Conservation (phyloP, 2,888 invertebrate genomes). For the Deilephila porcellus region DNA sequence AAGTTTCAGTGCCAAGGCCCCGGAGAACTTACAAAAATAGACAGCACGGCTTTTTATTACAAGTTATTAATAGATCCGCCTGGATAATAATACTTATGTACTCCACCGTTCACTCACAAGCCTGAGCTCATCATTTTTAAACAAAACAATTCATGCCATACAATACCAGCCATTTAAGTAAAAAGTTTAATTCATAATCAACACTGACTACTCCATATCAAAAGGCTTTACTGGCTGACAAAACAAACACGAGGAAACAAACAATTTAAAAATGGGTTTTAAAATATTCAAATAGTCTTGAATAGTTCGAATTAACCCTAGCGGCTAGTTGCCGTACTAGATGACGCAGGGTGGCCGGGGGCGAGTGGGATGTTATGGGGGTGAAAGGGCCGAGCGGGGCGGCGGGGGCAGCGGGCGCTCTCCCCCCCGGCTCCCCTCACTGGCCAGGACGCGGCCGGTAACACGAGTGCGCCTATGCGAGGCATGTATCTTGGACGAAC, state of each 20-base stretch:
- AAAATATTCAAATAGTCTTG: conserved; percentile 78
- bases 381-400: conserved; percentile 46
- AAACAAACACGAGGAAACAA: conserved; percentile 33
- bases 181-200: not conserved
- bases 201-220: not conserved
- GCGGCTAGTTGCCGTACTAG: conserved; percentile 79
- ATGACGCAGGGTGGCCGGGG: conserved; percentile 73
- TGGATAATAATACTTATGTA: not conserved
- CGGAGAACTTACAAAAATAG: too few species aligned
- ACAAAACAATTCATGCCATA: not conserved
- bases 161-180: not conserved
- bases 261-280: conserved; percentile 57
- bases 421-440: conserved; percentile 52
- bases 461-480: conserved; percentile 85
- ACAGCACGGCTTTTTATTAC: not conserved
- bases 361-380: conserved; percentile 53
- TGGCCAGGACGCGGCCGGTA: conserved; percentile 81
- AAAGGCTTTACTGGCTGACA: not conserved
- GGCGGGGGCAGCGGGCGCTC: conserved; percentile 32
- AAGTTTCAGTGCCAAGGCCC: not conserved
- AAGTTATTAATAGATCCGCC: not conserved
- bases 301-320: conserved; percentile 83
- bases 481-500: conserved; percentile 85
- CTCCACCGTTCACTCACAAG: too few species aligned
- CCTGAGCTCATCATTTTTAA: not conserved